Base-by-base conservation (phyloP, 1,140 invertebrate genomes). In the Chionoecetes opilio region DNA sequence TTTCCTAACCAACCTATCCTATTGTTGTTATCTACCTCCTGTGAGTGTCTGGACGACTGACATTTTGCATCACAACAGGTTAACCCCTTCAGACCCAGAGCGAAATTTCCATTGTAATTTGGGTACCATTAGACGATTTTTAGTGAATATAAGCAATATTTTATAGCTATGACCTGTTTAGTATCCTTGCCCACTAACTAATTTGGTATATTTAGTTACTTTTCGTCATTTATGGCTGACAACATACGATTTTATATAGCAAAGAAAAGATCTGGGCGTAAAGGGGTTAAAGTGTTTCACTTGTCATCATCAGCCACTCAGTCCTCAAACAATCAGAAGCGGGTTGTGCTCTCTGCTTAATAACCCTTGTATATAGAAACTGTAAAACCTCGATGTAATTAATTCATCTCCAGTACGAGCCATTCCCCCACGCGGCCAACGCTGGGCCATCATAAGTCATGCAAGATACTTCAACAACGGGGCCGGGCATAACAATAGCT, bases 361-460 rank as follows among this genome's bases (percentile, higher is more conserved):
- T 87, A 87, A 87, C 85, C 31, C n/a, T 87, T 87, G 85, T 37
- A 38, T 37, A 38, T 38, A 38, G 85, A 87, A 38, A 87, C 85
- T 87, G 85, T 21, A 34, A 31, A 87, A 37, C 85, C 63, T 75
- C 11, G 21, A n/a, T 26, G 63, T 75, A 75, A 75, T 75, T 75
- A 75, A 75, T 75, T 75, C 63, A 75, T 75, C 63, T 21, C 11
- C 63, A n/a, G 63, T 75, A 75, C 63, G 63, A 75, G 63, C 63
- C 26, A 75, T 75, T 75, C 63, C 63, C 63, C 63, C 11, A 26
- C 63, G 41, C 63, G 63, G 63, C 21, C 63, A 75, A 21, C 63
- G n/a, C 63, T 5, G 63, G 63, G 63, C 63, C 63, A 75, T 75
- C 63, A 75, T 75, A 75, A 75, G 63, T 75, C 46, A 75, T 91